Base-by-base conservation (phyloP, 64 coral and sea anemone species). In the Porites lutea region DNA sequence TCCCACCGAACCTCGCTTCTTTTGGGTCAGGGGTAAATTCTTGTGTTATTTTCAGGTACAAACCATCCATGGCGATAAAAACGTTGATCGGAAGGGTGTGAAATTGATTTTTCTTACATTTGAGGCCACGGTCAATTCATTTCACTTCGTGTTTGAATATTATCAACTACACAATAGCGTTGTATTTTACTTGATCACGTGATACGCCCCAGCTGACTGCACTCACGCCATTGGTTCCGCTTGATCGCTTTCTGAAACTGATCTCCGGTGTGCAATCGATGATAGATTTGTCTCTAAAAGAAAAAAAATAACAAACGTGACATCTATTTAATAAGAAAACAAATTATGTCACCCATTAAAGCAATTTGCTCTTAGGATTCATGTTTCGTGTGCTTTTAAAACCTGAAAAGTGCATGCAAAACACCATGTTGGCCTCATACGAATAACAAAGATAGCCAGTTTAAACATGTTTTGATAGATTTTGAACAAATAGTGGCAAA, bases 11-110 rank as follows among this genome's bases (percentile, higher is more conserved):
- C 4, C 83, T 93, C 18, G 81, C 62, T 21, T 89, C 87, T 8
- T 86, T 87, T 7, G 86, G 69, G 20, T 48, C 90, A 37, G 95
- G 95, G 0, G 90, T 78, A 74, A 89, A 94, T 61, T 97, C 95
- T 37, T 86, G 59, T 1, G 95, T 97, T 67, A 97, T 93, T 79
- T 97, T 97, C 13, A 97, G 78, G 83, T 97, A 97, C 70, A 94
- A 88, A 23, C 92, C 90, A 72, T 93, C 95, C 95, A 97, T 97
- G 13, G 20, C 14, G 65, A 49, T 66, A 4, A 20, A 45, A 83
- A 83, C 43, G 72, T 16, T 21, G 57, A 51, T 10, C 87, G 68
- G 48, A 14, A 52, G 58, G 79, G 43, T 22, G 52, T 82, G 4
- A 74, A 78, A 84, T 20, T 12, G 81, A 68, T 50, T 82, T 65